Evolutionary conservation across 2,888 invertebrate species (phyloP).

Genomic region (Chorisops tibialis): DNA sequence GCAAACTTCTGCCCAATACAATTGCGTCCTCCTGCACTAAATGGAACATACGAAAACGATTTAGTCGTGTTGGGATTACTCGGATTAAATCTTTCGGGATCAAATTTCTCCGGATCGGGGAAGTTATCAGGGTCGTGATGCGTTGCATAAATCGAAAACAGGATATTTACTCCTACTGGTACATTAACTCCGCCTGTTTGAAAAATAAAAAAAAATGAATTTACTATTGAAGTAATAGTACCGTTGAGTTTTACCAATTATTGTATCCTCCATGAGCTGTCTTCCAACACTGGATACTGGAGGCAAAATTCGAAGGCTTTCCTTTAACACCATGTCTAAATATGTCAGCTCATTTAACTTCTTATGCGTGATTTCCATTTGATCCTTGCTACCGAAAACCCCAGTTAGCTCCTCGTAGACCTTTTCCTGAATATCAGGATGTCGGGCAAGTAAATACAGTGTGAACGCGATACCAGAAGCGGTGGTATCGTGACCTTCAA

Average conservation of each 20-base stretch:
- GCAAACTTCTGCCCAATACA: constrained; percentile 54
- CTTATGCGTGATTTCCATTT: constrained; percentile 54
- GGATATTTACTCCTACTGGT: constrained; percentile 56
- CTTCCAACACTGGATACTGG: constrained; percentile 66
- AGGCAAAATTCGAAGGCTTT: constrained; percentile 63
- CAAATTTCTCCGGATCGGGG: constrained; percentile 55
- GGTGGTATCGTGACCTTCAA: constrained; percentile 49
- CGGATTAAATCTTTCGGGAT: constrained; percentile 59
- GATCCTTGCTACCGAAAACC: constrained; percentile 52
- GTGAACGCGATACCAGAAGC: constrained; percentile 53
- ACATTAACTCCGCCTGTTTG: constrained; percentile 49
- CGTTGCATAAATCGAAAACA: constrained; percentile 55
- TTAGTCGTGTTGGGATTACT: constrained; percentile 52
- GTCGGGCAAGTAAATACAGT: constrained; percentile 47
- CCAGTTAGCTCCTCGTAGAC: constrained; percentile 54
- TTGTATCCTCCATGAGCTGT: constrained; percentile 55
- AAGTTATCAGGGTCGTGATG: constrained; percentile 55
- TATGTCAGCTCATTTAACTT: constrained; percentile 64
- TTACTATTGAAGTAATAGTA: not conserved
- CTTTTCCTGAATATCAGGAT: constrained; percentile 50
- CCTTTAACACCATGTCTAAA: constrained; percentile 68
- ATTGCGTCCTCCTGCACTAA: constrained; percentile 59
- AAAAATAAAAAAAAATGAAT: not conserved
- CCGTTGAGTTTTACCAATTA: constrained; percentile 54
- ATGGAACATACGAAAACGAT: constrained; percentile 59